A percentile compares a stretch with the other conserved stretches of the same genome.
phyloP scores from a whole-genome alignment of 2,113 vertebrate genomes.

The Phasianus colchicus region DNA sequence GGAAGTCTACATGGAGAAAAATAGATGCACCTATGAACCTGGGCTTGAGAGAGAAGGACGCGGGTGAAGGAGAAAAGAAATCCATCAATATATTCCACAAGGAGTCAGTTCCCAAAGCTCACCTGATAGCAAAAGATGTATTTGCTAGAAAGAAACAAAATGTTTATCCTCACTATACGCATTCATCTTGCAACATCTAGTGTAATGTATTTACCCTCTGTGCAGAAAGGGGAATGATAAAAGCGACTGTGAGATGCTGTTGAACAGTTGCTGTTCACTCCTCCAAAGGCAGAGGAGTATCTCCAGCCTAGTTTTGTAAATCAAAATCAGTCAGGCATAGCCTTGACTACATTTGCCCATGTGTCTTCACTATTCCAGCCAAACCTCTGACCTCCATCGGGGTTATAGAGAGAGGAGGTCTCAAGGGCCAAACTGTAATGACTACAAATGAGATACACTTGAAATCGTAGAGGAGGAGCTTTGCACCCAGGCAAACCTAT shows the following conservation, averaged over 20 bases:
- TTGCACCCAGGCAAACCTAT: background rate
- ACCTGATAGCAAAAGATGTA: background rate
- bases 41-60: background rate
- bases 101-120: background rate
- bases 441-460: background rate
- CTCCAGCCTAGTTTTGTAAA: slow-evolving; percentile 25
- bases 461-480: background rate
- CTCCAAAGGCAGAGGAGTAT: background rate
- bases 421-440: background rate
- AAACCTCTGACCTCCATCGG: background rate
- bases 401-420: background rate
- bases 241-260: background rate
- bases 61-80: background rate
- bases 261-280: background rate
- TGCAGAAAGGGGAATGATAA: background rate
- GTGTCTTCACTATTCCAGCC: background rate
- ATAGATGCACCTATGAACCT: background rate
- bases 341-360: background rate
- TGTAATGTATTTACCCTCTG: background rate
- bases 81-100: background rate
- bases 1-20: background rate
- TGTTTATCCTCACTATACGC: background rate
- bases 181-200: background rate
- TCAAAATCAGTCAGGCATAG: slow-evolving; percentile 1
- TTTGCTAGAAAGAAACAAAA: background rate